phyloP scores from a whole-genome alignment of 2,113 vertebrate species.

The Leptobrachium ailaonicum region DNA sequence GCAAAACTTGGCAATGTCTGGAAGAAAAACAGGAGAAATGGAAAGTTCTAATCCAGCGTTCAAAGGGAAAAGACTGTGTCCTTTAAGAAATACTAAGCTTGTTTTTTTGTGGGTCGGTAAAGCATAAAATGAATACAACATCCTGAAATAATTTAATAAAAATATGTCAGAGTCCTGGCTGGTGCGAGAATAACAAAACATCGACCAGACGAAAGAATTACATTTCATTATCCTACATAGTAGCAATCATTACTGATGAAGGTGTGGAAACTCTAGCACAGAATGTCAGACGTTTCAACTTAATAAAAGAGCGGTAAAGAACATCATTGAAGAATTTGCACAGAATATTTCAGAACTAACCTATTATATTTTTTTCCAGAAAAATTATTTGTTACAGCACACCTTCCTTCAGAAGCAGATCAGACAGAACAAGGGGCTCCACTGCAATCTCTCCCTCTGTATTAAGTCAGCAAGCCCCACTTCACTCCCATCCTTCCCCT shows the following conservation, averaged over 20 bases:
- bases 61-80: conserved; percentile 3
- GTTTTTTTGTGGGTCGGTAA: conserved; percentile 11
- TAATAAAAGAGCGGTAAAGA: no score
- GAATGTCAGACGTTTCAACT: neutral
- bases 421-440: no score
- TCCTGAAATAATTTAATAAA: conserved; percentile 25
- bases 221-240: neutral
- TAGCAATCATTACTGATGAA: conserved; percentile 4
- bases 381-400: no score
- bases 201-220: conserved; percentile 5
- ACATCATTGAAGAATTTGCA: no score
- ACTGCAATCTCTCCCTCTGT: no score
- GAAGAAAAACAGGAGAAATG: conserved; percentile 25
- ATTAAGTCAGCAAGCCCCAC: no score
- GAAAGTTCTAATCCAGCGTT: conserved; percentile 17
- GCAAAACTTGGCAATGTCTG: neutral
- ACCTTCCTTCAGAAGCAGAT: no score
- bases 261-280: conserved; percentile 9
- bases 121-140: conserved; percentile 4
- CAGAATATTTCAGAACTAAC: no score
- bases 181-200: conserved; percentile 19
- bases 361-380: no score
- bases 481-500: no score
- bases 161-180: conserved; percentile 14
- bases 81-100: neutral